Evolutionary conservation across 1,140 invertebrate species (phyloP).

Genomic region (Ceratina australensis): DNA sequence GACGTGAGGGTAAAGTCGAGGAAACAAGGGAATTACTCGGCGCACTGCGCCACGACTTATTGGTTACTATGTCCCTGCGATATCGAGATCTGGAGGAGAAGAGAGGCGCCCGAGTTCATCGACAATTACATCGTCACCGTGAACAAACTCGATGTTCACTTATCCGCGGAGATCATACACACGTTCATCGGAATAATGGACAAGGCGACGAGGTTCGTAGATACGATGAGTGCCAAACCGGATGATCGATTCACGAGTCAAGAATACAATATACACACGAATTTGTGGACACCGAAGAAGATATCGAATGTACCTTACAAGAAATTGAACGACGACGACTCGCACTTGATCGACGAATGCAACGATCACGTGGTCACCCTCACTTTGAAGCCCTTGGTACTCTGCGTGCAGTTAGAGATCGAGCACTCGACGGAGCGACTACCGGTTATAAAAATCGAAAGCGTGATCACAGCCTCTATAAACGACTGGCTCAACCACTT

Average conservation of each 20-base stretch:
- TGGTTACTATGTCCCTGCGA: slow-evolving; percentile 85
- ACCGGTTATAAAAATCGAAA: slow-evolving; percentile 69
- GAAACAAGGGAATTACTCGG: slow-evolving; percentile 65
- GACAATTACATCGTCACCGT: slow-evolving; percentile 82
- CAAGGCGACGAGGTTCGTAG: slow-evolving; percentile 57
- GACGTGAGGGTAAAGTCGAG: slow-evolving; percentile 83
- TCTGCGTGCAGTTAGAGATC: slow-evolving; percentile 70
- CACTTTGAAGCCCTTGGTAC: slow-evolving; percentile 67
- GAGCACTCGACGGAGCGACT: slow-evolving; percentile 72
- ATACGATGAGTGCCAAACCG: slow-evolving; percentile 65
- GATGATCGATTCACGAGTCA: slow-evolving; percentile 59
- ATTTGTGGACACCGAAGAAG: slow-evolving; percentile 89
- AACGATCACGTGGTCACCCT: slow-evolving; percentile 60
- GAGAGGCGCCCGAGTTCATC: slow-evolving; percentile 83
- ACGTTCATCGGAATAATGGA: slow-evolving; percentile 80
- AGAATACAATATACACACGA: slow-evolving; percentile 77
- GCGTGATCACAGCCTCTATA: slow-evolving; percentile 62
- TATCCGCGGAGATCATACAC: slow-evolving; percentile 87
- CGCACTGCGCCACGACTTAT: slow-evolving; percentile 61
- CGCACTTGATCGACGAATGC: slow-evolving; percentile 27
- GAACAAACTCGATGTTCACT: slow-evolving; percentile 85
- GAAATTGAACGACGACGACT: slow-evolving; percentile 49
- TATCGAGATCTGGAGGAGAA: slow-evolving; percentile 84
- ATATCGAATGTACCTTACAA: slow-evolving; percentile 75
- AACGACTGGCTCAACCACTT: slow-evolving; percentile 72